These are phyloP conservation scores for Sparidentex hasta DNA, from an alignment of 2,797 vertebrate genomes.

Conservation along the genomic window DNA sequence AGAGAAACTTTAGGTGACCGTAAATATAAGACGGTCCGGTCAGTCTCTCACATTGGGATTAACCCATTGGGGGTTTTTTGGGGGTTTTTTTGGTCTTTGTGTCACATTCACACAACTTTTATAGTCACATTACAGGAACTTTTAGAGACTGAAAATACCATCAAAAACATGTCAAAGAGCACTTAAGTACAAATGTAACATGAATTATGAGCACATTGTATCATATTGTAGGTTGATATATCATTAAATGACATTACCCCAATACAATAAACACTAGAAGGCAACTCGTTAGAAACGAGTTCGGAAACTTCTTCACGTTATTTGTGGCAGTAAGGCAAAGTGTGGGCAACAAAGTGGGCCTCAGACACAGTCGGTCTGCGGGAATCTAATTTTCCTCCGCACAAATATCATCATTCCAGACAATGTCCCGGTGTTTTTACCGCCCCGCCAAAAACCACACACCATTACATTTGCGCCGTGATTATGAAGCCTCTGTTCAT, in stretches of 20 bases:
- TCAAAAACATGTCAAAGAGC: too few relatives aligned
- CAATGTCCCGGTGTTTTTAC: conserved; percentile 61
- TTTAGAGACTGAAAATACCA: too few relatives aligned
- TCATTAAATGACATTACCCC: not conserved
- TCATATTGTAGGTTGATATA: not conserved
- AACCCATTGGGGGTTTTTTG: too few relatives aligned
- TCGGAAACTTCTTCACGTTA: not conserved
- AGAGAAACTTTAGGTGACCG: too few relatives aligned
- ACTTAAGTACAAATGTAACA: not conserved
- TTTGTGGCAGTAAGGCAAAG: not conserved
- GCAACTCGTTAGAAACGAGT: not conserved
- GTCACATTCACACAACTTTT: too few relatives aligned
- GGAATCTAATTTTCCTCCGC: conserved; percentile 34
- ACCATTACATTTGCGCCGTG: conserved; percentile 64
- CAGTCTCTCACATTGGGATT: too few relatives aligned
- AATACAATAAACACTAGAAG: not conserved
- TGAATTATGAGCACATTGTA: not conserved
- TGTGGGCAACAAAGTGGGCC: not conserved
- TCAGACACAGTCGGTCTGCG: conserved; percentile 8
- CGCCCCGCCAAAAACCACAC: conserved; percentile 50
- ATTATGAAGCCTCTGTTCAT: conserved; percentile 75
- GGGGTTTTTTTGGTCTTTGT: too few relatives aligned
- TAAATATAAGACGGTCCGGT: too few relatives aligned
- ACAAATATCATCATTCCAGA: conserved; percentile 57
- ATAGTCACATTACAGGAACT: too few relatives aligned